Evolutionary conservation across 1,140 invertebrate species (phyloP), one percentile per base, ranked within the genome.

Genomic region (Odontomachus brunneus): DNA sequence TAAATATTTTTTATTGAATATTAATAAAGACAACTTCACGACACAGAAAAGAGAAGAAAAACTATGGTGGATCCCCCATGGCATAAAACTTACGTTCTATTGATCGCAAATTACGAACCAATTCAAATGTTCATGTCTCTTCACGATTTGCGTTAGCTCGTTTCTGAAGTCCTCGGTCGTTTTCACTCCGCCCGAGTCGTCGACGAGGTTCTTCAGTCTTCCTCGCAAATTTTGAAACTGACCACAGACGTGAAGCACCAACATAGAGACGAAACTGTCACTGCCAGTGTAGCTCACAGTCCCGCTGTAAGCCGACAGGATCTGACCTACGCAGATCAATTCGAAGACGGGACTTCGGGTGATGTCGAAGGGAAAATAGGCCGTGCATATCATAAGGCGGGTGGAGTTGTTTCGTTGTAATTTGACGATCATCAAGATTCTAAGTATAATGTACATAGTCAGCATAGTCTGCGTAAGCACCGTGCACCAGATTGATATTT

Each of bases 111-210:
- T 75, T 85, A 81, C 65, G 26, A 66, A 90, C 87, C 75, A 65
- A n/a, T 85, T 89, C 2, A 90, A 72, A 66, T 89, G 81, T 19
- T 90, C 89, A 44, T 90, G 89, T 55, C 78, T 87, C 60, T 66
- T 66, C 0, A 90, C 83, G 26, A 90, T 85, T 15, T 11, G 51
- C 44, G 22, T 53, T 12, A 90, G n/a, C 38, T 87, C 66, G 22
- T 19, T 22, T 15, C 62, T 66, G 65, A 86, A 87, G 7, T 78
- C 48, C 0, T 60, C 19, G 55, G 26, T 38, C 14, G 17, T n/a
- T 72, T 38, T 22, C 55, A 2, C 5, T 29, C 1, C 17, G n/a
- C n/a, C n/a, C n/a, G n/a, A n/a, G n/a, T n/a, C n/a, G 2, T 76
- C 81, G 57, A 53, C 80, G 1, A 90, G 24, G 12, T 55, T 66